Evolutionary conservation across 2,888 invertebrate species (phyloP).

Genomic region (Thymelicus acteon): DNA sequence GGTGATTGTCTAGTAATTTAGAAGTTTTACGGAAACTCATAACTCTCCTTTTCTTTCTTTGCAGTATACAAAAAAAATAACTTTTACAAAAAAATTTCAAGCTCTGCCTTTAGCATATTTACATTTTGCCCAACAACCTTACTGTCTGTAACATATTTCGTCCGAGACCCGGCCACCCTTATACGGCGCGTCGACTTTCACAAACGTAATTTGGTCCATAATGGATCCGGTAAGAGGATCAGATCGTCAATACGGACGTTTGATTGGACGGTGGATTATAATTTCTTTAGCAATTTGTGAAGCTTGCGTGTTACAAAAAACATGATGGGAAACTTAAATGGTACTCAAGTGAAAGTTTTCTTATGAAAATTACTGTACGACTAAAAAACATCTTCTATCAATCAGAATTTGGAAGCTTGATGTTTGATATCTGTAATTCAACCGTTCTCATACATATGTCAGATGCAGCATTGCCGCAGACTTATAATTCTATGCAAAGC

Average conservation of each 20-base stretch:
- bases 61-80: too few relatives aligned
- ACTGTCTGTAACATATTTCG: constrained; percentile 15
- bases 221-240: constrained; percentile 61
- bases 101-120: background rate
- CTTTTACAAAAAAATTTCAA: too few relatives aligned
- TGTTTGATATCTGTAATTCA: too few relatives aligned
- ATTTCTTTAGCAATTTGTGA: constrained; percentile 44
- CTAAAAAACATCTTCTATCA: too few relatives aligned
- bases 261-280: constrained; percentile 55
- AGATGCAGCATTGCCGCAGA: background rate
- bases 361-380: too few relatives aligned
- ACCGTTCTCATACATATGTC: too few relatives aligned
- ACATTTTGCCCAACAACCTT: background rate
- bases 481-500: background rate
- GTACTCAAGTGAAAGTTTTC: background rate
- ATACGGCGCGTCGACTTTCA: constrained; percentile 63
- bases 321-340: constrained; percentile 1
- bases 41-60: too few relatives aligned
- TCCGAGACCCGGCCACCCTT: constrained; percentile 47
- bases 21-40: too few relatives aligned
- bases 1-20: too few relatives aligned
- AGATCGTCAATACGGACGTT: constrained; percentile 53
- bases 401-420: too few relatives aligned
- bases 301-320: constrained; percentile 19
- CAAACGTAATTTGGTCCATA: constrained; percentile 63